A percentile compares a stretch with the other conserved stretches of the same genome.
Conservation (phyloP, 2,888 invertebrate genomes). For the Clostera curtula region DNA sequence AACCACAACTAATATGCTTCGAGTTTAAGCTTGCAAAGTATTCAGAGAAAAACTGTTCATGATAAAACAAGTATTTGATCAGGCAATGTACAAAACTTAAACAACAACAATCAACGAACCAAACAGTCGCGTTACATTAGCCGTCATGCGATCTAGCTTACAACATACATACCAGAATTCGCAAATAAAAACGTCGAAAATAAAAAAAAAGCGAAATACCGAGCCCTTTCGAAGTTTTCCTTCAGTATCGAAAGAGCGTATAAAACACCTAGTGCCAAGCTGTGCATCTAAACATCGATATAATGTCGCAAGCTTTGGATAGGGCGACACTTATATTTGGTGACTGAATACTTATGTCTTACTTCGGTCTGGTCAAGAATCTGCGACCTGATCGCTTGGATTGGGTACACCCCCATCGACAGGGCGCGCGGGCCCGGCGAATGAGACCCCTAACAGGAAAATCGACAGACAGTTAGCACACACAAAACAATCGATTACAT, state of each 20-base stretch:
- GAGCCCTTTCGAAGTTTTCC: conserved; percentile 18
- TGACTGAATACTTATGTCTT: conserved; percentile 78
- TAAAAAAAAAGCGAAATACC: conserved; percentile 19
- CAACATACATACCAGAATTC: conserved; percentile 39
- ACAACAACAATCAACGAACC: conserved; percentile 27
- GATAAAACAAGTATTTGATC: conserved; percentile 20
- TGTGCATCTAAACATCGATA: conserved; percentile 73
- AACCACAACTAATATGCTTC: too few species aligned
- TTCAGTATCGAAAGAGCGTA: conserved; percentile 27
- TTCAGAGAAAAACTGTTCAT: too few species aligned
- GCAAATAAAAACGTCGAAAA: conserved; percentile 32
- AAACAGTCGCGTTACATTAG: conserved; percentile 35
- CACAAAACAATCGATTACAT: conserved; percentile 67
- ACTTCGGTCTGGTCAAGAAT: conserved; percentile 92
- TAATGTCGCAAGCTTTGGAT: conserved; percentile 59
- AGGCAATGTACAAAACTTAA: conserved; percentile 27
- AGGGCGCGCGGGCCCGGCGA: conserved; percentile 94
- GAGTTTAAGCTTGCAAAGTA: too few species aligned
- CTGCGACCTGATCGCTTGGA: conserved; percentile 90
- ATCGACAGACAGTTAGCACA: conserved; percentile 77
- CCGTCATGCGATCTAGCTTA: conserved; percentile 58
- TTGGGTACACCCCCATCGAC: conserved; percentile 93
- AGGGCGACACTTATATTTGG: conserved; percentile 52
- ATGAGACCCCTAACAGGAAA: conserved; percentile 86
- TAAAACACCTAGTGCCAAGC: conserved; percentile 69